Evolutionary conservation across 2,797 vertebrate species (phyloP).

Genomic region (Sphenodon punctatus): DNA sequence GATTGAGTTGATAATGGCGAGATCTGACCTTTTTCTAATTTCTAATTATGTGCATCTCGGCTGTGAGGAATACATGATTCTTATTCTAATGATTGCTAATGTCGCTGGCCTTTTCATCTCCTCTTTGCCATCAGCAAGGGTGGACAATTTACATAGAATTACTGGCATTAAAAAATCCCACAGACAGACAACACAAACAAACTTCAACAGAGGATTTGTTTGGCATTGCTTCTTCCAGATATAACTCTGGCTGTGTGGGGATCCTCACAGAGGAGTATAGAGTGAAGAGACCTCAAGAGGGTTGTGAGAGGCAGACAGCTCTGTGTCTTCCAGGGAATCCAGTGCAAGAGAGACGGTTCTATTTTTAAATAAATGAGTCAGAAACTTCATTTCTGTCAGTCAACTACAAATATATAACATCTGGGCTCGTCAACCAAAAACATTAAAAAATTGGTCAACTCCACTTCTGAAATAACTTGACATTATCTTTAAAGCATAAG

Average conservation of each 20-base stretch:
- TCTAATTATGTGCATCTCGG: constrained; percentile 89
- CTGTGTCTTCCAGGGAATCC: not conserved
- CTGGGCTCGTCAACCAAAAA: too few relatives aligned
- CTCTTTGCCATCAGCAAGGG: constrained; percentile 9
- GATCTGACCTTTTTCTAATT: constrained; percentile 93
- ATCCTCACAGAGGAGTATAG: not conserved
- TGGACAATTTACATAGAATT: not conserved
- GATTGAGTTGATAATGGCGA: constrained; percentile 88
- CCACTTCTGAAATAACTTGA: too few relatives aligned
- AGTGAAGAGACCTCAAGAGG: not conserved
- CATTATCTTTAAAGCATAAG: too few relatives aligned
- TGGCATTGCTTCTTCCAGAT: not conserved
- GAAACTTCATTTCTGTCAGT: not conserved
- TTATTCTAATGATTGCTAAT: constrained; percentile 77
- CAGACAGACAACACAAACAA: not conserved
- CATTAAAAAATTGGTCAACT: too few relatives aligned
- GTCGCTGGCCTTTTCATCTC: constrained; percentile 67
- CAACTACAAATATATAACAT: not conserved
- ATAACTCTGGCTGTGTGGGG: not conserved
- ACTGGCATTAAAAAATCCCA: accelerated
- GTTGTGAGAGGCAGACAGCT: not conserved
- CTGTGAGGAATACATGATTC: constrained; percentile 78
- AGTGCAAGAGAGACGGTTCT: not conserved
- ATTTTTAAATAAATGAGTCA: not conserved
- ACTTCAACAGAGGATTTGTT: not conserved